Evolutionary conservation across 2,888 invertebrate species (phyloP).

Genomic region (Pachliopta kotzebuea): DNA sequence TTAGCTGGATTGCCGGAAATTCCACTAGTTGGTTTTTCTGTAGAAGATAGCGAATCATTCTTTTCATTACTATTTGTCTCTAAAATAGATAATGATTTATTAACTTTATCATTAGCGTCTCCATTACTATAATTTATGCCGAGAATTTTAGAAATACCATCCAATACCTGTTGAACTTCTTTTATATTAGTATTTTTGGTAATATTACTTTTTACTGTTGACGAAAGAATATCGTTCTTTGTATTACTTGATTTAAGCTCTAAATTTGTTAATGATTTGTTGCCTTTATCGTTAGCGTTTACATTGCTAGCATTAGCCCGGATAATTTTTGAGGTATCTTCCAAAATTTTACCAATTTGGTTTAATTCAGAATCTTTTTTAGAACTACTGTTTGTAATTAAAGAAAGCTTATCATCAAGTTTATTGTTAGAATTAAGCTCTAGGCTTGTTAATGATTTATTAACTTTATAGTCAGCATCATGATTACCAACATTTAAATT

Average conservation of each 20-base stretch:
- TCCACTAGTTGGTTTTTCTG: constrained; percentile 28
- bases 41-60: constrained; percentile 29
- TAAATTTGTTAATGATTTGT: not conserved
- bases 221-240: constrained; percentile 24
- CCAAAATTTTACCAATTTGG: constrained; percentile 48
- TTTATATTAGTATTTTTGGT: constrained; percentile 44
- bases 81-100: constrained; percentile 43
- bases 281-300: constrained; percentile 16
- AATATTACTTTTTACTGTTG: constrained; percentile 34
- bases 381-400: constrained; percentile 39
- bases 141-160: constrained; percentile 45
- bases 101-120: constrained; percentile 41
- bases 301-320: constrained; percentile 34
- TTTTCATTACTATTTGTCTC: constrained; percentile 33
- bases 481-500: constrained; percentile 34
- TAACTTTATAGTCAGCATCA: constrained; percentile 30
- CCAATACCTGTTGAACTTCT: constrained; percentile 48
- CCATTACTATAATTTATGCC: constrained; percentile 34
- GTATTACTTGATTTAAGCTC: constrained; percentile 1
- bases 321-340: constrained; percentile 45
- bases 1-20: not conserved
- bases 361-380: constrained; percentile 45
- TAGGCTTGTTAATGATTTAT: not conserved
- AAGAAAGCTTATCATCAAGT: too few relatives aligned
- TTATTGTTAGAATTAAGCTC: not conserved